Percentiles rank a stretch among this genome's conserved stretches.
Conservation (phyloP, 2,888 invertebrate species). For the Thereva nobilitata region DNA sequence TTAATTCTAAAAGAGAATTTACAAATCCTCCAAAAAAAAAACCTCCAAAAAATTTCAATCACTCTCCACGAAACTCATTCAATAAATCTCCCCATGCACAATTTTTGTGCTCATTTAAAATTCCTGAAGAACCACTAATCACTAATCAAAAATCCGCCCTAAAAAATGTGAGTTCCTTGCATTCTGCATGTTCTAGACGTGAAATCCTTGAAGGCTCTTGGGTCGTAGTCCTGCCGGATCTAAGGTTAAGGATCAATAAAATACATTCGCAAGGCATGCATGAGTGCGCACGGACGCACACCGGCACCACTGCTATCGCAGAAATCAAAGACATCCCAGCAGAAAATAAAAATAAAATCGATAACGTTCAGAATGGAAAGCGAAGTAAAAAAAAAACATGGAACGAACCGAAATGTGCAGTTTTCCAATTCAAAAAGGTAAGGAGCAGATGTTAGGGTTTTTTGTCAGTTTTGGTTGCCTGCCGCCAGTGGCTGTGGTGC, state of each 20-base stretch:
- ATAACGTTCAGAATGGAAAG: slow-evolving; percentile 4
- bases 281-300: slow-evolving; percentile 17
- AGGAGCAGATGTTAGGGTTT: slow-evolving; percentile 41
- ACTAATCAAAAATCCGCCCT: too few species aligned
- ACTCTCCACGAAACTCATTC: too few species aligned
- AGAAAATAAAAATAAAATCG: slow-evolving; percentile 29
- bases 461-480: slow-evolving; percentile 28
- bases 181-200: too few species aligned
- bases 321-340: slow-evolving; percentile 30
- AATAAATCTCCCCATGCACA: too few species aligned
- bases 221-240: slow-evolving; percentile 10
- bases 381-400: neutral
- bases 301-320: slow-evolving; percentile 10
- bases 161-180: too few species aligned
- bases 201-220: too few species aligned
- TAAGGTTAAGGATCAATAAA: slow-evolving; percentile 32
- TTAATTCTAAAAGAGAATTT: too few species aligned
- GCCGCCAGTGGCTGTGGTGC: slow-evolving; percentile 23
- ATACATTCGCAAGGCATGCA: slow-evolving; percentile 26
- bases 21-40: too few species aligned
- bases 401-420: slow-evolving; percentile 28
- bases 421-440: slow-evolving; percentile 19
- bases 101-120: too few species aligned
- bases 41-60: too few species aligned
- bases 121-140: too few species aligned